phyloP scores from a whole-genome alignment of 1,140 invertebrate genomes.

The Pomacea maculata region DNA sequence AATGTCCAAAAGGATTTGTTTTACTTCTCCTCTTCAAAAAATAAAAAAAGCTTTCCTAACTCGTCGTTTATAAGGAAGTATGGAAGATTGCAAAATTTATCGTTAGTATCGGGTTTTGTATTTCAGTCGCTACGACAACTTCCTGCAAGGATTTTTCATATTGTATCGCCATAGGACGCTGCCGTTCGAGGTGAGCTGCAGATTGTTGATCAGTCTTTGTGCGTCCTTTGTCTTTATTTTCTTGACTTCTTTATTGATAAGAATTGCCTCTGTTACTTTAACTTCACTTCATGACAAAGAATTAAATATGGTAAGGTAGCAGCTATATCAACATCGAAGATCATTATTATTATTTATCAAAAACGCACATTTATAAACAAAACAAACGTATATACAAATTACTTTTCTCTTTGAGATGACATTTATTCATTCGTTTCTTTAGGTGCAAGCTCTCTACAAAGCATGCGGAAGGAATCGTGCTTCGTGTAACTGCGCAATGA shows the following conservation, averaged over 20 bases:
- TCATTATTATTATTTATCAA: too few species aligned
- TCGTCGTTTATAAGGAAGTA: too few species aligned
- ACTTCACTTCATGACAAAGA: too few species aligned
- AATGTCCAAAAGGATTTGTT: background rate
- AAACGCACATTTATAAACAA: too few species aligned
- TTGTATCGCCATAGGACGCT: conserved; percentile 49
- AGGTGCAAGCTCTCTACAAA: conserved; percentile 42
- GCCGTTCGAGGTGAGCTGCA: conserved; percentile 35
- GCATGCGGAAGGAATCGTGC: conserved; percentile 28
- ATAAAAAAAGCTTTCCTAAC: too few species aligned
- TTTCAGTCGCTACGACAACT: conserved; percentile 54
- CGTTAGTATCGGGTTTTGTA: background rate
- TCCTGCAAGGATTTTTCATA: conserved; percentile 52
- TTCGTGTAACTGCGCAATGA: conserved; percentile 58
- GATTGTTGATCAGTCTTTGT: too few species aligned
- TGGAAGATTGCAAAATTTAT: too few species aligned
- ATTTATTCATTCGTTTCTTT: background rate
- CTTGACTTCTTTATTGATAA: too few species aligned
- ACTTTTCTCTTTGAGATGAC: background rate
- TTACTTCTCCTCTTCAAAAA: background rate
- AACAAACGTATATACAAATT: background rate
- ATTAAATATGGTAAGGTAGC: too few species aligned
- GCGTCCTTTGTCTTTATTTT: too few species aligned
- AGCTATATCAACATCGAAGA: too few species aligned
- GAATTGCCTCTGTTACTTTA: too few species aligned